Conservation (phyloP, 2,797 vertebrate genomes). For the Staurois parvus region DNA sequence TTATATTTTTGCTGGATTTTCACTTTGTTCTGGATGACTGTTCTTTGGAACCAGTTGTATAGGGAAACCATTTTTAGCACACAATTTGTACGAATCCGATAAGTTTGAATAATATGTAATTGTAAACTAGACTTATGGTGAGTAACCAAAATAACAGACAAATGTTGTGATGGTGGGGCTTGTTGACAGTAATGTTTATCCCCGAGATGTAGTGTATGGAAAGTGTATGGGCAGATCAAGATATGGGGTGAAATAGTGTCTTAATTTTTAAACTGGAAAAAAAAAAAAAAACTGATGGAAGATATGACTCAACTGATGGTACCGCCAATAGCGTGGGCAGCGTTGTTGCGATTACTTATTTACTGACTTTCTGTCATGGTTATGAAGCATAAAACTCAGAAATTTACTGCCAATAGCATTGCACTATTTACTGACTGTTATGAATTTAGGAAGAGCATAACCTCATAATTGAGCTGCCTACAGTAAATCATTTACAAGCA, state of each 20-base stretch:
- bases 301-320: too few relatives aligned
- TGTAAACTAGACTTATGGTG: conserved; percentile 75
- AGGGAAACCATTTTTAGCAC: conserved; percentile 60
- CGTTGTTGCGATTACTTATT: too few relatives aligned
- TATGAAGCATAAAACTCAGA: too few relatives aligned
- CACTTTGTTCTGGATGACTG: conserved; percentile 62
- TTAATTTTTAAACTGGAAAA: background rate
- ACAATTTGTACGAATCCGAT: conserved; percentile 67
- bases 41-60: conserved; percentile 68
- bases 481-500: conserved; percentile 66
- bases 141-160: conserved; percentile 55
- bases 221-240: background rate
- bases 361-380: too few relatives aligned
- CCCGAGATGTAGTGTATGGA: conserved; percentile 42
- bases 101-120: conserved; percentile 74
- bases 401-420: conserved; percentile 65
- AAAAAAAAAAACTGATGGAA: background rate
- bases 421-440: conserved; percentile 69
- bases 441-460: conserved; percentile 66
- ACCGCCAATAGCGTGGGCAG: too few relatives aligned
- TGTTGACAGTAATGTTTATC: conserved; percentile 72
- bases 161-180: too few relatives aligned
- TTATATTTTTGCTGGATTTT: conserved; percentile 69
- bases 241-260: background rate
- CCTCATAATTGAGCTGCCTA: conserved; percentile 73